Conservation (phyloP, 2,888 invertebrate genomes). For the Tolmerus cingulatus region DNA sequence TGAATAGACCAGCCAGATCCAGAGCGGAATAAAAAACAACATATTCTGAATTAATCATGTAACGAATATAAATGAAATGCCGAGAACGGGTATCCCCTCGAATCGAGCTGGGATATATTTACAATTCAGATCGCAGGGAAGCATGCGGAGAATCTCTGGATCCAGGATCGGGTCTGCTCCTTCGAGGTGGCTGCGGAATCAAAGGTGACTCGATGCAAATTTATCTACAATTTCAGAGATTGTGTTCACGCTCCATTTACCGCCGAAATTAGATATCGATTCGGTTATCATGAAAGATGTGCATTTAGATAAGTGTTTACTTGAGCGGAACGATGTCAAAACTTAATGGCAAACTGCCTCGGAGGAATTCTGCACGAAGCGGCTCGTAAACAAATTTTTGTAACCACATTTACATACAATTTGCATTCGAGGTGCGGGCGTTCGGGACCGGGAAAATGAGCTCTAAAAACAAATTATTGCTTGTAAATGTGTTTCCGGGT, state of each 20-base stretch:
- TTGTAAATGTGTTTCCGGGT: neutral
- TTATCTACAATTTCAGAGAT: conserved; percentile 40
- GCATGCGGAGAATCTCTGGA: neutral
- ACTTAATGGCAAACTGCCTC: conserved; percentile 17
- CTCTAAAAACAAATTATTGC: neutral
- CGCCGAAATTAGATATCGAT: conserved; percentile 39
- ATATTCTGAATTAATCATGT: conserved; percentile 27
- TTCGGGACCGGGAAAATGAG: neutral
- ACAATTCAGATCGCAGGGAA: neutral
- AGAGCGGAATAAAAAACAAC: neutral
- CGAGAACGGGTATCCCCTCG: neutral
- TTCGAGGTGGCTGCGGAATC: conserved; percentile 4
- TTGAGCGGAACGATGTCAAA: conserved; percentile 25
- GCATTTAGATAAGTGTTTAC: conserved; percentile 32
- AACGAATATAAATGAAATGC: conserved; percentile 1
- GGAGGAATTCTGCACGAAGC: neutral
- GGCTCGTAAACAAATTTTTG: neutral
- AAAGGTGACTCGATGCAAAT: conserved; percentile 38
- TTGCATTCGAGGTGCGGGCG: neutral
- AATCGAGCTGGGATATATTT: neutral
- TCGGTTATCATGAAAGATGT: conserved; percentile 33
- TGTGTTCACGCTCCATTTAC: conserved; percentile 39
- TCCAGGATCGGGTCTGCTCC: neutral
- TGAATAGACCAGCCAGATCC: neutral
- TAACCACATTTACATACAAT: neutral